Evolutionary conservation across 1,140 invertebrate species (phyloP), one percentile per base, ranked within the genome.

Genomic region (Trigoniulus corallinus): DNA sequence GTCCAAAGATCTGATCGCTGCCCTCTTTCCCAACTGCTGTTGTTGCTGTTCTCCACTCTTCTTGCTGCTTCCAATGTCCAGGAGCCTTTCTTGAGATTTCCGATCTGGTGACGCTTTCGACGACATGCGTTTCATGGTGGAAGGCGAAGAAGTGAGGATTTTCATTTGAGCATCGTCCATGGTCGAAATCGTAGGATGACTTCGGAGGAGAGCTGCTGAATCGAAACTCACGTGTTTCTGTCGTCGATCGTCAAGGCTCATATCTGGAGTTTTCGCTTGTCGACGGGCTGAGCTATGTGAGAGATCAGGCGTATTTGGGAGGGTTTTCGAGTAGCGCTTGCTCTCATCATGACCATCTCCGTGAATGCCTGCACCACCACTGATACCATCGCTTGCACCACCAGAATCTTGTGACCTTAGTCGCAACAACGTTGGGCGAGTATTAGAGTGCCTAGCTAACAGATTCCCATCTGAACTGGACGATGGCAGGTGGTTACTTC

Each of bases 141-240:
- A 42, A 53, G 46, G 40, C 53, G 51, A 47, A 12, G 29, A 45
- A 39, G 42, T 23, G 18, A 41, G 12, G 15, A 34, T 29, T 3
- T 41, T 34, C 2, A 26, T 23, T 15, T 50, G 25, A 13, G 23
- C 22, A 41, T 20, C 39, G 24, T 54, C 44, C 18, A 50, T 23
- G 12, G 44, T 22, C 18, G 50, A 3, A 7, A 3, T 25, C 12
- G 34, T 22, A 3, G 26, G 2, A 13, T 54, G 52, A 37, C 41
- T 47, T 12, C 26, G 25, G 4, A 40, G 24, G 3, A 57, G 52
- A 18, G 59, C 61, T 0, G 59, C 57, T 12, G 58, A 58, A 51
- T 87, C 87, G 61, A 93, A 93, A 60, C 84, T 89, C 26, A 93
- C 88, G 64, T 91, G 87, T 64, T 89, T 91, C 54, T 50, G 67